Evolutionary conservation across 2,888 invertebrate genomes (phyloP), one percentile per base, ranked within the genome.

Genomic region (Drosophila nr. medialis): DNA sequence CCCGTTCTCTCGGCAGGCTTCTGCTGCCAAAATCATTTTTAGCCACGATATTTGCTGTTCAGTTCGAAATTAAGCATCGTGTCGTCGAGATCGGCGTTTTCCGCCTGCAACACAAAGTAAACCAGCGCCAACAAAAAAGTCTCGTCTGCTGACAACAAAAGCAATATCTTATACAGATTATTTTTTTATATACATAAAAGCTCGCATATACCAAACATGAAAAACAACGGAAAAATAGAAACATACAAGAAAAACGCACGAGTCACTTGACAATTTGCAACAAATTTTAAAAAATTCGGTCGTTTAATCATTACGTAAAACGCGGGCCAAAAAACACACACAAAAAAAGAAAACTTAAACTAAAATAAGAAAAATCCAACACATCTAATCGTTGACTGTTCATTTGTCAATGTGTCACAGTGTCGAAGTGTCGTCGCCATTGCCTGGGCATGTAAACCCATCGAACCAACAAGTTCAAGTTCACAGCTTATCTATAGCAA

Each of bases 231-330:
- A 45, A 13, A 21, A 8, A 24, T 45, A 45, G 7, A 75, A 11
- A 29, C 18, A 69, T 48, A 67, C 42, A 56, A 55, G 63, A 71
- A 71, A 73, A 63, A 79, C 69, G 67, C 71, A 71, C 69, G 58
- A 72, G 36, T 65, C 55, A 51, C 53, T 62, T 59, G 74, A 84
- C 75, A 81, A 86, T 89, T 83, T 84, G 87, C 87, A 89, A 84
- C 79, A 89, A 81, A 84, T 87, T 84, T 79, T 71, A 77, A 78
- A 79, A 89, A 80, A 84, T 81, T 74, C 84, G 71, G 67, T 72
- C 83, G 71, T 83, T 86, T 89, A 87, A 87, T 85, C 83, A 89
- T 86, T 86, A 86, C 86, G 86, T 86, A 86, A 86, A 89, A 71
- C 83, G 56, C 61, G 68, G 49, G 48, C 66, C 30, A 75, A 72